Evolutionary conservation across 1,140 invertebrate species (phyloP).

Genomic region (Temnothorax nylanderi): DNA sequence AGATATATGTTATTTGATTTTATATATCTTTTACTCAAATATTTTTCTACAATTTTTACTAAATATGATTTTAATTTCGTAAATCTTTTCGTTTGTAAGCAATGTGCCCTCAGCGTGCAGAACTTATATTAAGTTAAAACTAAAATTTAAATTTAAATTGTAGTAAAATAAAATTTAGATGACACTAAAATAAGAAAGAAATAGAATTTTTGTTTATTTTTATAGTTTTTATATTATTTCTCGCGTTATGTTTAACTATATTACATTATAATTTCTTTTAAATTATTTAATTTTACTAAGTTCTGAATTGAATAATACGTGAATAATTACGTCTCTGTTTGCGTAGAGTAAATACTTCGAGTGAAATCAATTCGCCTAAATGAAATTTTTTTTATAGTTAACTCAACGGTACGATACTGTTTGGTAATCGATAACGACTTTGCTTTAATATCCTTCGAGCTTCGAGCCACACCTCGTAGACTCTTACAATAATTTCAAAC

Average conservation of each 20-base stretch:
- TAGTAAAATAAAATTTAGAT: background rate
- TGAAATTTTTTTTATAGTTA: background rate
- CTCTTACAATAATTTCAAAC: background rate
- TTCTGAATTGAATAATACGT: background rate
- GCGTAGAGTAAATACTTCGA: background rate
- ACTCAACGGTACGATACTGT: background rate
- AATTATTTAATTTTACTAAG: background rate
- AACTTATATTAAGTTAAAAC: constrained; percentile 5
- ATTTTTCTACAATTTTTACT: background rate
- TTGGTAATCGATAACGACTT: background rate
- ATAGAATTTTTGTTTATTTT: background rate
- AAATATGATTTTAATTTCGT: background rate
- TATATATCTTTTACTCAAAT: background rate
- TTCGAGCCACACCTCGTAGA: background rate
- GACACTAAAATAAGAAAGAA: background rate
- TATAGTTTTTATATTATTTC: background rate
- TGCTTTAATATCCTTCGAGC: background rate
- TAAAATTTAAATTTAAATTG: background rate
- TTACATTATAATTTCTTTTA: background rate
- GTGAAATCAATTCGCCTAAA: background rate
- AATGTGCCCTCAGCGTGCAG: background rate
- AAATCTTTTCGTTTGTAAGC: background rate
- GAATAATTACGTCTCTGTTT: background rate
- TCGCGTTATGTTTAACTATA: background rate
- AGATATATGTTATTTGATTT: background rate